Conservation (phyloP, 2,113 vertebrate species). For the Bubo bubo region DNA sequence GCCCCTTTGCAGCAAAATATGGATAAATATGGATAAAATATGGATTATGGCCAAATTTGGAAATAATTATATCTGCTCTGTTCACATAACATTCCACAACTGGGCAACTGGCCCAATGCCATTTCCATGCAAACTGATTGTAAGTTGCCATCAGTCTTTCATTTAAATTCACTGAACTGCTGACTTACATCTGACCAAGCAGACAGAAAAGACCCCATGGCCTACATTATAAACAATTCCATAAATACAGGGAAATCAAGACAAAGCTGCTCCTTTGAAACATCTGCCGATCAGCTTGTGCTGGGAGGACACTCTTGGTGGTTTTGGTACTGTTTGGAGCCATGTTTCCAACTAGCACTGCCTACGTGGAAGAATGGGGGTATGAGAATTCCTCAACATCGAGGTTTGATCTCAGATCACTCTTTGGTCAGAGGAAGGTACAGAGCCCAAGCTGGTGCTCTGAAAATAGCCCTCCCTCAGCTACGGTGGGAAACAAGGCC, state of each 20-base stretch:
- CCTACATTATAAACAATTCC: not conserved
- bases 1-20: conserved; percentile 38
- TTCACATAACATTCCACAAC: conserved; percentile 63
- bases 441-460: not conserved
- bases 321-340: not conserved
- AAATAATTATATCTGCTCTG: conserved; percentile 28
- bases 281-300: not conserved
- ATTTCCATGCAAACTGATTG: not conserved
- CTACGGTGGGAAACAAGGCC: not conserved
- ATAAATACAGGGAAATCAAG: not conserved
- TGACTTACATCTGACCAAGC: conserved; percentile 34
- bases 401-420: not conserved
- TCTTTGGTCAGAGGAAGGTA: not conserved
- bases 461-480: not conserved
- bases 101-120: conserved; percentile 41
- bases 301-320: not conserved
- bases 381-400: not conserved
- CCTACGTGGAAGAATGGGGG: rapidly evolving
- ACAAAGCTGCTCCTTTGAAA: not conserved
- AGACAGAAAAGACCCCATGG: conserved; percentile 36
- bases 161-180: conserved; percentile 17
- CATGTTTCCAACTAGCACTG: not conserved
- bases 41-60: conserved; percentile 49
- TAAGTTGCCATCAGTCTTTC: not conserved
- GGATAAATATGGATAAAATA: conserved; percentile 57